Percentiles rank a stretch among this genome's conserved stretches.
These are phyloP conservation scores for Cyprinodon brontotheroides DNA, from an alignment of 2,113 vertebrate species.

Conservation along the genomic window DNA sequence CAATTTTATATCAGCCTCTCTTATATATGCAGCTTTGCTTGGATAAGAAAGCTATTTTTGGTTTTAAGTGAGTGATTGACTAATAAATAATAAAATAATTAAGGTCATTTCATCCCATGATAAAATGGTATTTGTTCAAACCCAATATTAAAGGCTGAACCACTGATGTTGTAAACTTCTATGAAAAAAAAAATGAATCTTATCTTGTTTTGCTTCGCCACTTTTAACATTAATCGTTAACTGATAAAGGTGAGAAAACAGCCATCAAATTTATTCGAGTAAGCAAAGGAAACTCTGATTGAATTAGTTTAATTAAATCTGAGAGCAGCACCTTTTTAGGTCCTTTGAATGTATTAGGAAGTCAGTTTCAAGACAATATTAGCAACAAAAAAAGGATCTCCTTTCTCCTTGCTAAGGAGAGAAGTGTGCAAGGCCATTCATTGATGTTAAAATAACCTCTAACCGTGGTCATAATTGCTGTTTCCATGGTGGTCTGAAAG, in stretches of 20 bases:
- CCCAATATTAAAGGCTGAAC: neutral
- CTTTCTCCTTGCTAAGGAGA: neutral
- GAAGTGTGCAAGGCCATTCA: neutral
- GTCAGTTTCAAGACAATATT: slow-evolving; percentile 16
- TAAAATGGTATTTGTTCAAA: neutral
- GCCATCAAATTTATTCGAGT: neutral
- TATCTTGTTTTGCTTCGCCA: neutral
- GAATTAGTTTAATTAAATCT: slow-evolving; percentile 9
- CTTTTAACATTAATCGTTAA: neutral
- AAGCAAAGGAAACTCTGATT: slow-evolving; percentile 28
- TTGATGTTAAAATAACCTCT: slow-evolving; percentile 12
- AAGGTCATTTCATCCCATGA: too few relatives aligned
- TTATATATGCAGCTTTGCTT: too few relatives aligned
- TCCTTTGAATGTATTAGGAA: slow-evolving; percentile 31
- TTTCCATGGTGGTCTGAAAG: slow-evolving; percentile 17
- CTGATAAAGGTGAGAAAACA: neutral
- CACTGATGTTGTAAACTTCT: too few relatives aligned
- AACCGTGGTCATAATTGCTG: slow-evolving; percentile 15
- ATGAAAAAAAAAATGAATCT: neutral
- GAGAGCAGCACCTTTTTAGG: slow-evolving; percentile 10
- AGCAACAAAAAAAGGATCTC: slow-evolving; percentile 1
- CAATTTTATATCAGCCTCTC: too few relatives aligned
- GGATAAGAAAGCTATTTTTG: too few relatives aligned
- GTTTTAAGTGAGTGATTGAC: too few relatives aligned
- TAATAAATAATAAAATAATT: too few relatives aligned